Percentiles rank a stretch among this genome's conserved stretches.
Conservation (phyloP, 2,888 invertebrate genomes). For the Gisinianus flammeolus region DNA sequence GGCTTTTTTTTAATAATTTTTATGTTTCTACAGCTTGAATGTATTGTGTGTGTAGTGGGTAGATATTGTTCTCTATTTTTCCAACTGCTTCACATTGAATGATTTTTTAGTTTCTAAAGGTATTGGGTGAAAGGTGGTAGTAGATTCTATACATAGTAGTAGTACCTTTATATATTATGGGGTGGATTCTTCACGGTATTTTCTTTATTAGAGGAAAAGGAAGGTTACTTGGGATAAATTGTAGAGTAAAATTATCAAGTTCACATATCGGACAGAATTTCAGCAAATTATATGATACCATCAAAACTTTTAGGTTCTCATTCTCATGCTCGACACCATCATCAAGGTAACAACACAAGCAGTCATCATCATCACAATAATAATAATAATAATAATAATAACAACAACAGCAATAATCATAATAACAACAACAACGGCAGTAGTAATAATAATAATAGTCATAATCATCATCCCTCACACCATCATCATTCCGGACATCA, state of each 20-base stretch:
- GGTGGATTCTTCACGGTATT: no score
- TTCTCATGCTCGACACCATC: slow-evolving; percentile 37
- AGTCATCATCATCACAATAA: slow-evolving; percentile 29
- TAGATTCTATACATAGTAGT: no score
- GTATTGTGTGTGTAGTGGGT: not conserved
- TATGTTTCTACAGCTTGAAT: not conserved
- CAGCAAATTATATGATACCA: no score
- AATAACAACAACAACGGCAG: slow-evolving; percentile 21
- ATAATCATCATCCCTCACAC: slow-evolving; percentile 45
- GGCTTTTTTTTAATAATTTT: not conserved
- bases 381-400: slow-evolving; percentile 24
- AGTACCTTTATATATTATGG: no score
- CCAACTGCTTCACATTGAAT: not conserved
- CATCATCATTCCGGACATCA: slow-evolving; percentile 47
- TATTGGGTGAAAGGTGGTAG: no score
- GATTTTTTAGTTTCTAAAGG: no score
- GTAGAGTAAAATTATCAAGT: no score
- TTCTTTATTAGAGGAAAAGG: no score
- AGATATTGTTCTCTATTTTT: not conserved
- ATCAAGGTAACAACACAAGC: slow-evolving; percentile 27
- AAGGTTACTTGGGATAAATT: no score
- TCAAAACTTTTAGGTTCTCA: slow-evolving; percentile 41
- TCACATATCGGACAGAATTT: no score
- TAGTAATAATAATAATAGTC: slow-evolving; percentile 34
- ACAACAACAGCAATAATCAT: slow-evolving; percentile 45